phyloP scores from a whole-genome alignment of 2,888 invertebrate genomes.

The Cataglyphis albicans region DNA sequence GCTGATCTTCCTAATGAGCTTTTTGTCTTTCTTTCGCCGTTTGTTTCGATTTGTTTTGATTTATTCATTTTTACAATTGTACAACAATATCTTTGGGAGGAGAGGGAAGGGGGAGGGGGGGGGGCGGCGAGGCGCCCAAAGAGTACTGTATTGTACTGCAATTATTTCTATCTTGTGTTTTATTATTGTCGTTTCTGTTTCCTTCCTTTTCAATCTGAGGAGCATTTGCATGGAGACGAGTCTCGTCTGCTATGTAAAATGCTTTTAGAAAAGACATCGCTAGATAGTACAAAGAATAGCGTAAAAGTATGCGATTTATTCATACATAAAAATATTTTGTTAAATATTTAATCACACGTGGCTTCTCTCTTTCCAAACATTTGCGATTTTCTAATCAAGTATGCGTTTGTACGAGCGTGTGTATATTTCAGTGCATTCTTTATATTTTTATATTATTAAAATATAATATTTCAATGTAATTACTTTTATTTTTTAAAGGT shows the following conservation, averaged over 20 bases:
- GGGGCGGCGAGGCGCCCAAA: neutral
- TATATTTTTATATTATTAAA: neutral
- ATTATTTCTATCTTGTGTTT: constrained; percentile 50
- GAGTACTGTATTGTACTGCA: constrained; percentile 21
- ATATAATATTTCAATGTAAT: constrained; percentile 6
- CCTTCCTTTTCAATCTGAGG: constrained; percentile 25
- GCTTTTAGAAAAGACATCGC: constrained; percentile 45
- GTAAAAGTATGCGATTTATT: constrained; percentile 25
- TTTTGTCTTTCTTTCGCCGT: constrained; percentile 6
- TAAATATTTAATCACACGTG: neutral
- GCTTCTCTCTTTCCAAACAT: neutral
- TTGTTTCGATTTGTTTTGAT: constrained; percentile 49
- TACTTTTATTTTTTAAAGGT: neutral
- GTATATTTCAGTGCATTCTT: neutral
- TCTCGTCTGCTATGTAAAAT: constrained; percentile 58
- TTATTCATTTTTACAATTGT: constrained; percentile 37
- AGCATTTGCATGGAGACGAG: constrained; percentile 71
- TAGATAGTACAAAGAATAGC: constrained; percentile 11
- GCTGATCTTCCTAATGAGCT: constrained; percentile 22
- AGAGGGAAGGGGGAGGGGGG: too few relatives aligned
- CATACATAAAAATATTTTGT: constrained; percentile 17
- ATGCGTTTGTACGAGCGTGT: neutral
- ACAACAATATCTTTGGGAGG: constrained; percentile 36
- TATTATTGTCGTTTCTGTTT: constrained; percentile 65
- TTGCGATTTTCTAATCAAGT: neutral